phyloP scores from a whole-genome alignment of 2,888 invertebrate genomes.

The Cryptus armator region DNA sequence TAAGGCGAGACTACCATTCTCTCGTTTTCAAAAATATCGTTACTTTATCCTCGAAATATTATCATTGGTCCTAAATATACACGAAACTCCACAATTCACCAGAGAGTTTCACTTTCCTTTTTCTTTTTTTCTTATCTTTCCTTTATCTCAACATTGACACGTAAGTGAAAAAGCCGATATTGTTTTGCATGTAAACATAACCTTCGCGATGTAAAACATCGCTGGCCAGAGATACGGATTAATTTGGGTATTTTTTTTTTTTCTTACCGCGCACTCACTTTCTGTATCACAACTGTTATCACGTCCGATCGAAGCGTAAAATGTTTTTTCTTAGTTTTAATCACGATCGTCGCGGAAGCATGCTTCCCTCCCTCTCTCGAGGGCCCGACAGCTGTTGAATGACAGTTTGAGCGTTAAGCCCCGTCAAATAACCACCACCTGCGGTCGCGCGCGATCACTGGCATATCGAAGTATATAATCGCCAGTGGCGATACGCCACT shows the following conservation, averaged over 20 bases:
- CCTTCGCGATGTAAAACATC: slow-evolving; percentile 39
- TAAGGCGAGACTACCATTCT: slow-evolving; percentile 39
- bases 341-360: slow-evolving; percentile 25
- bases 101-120: not conserved
- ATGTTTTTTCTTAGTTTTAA: not conserved
- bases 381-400: slow-evolving; percentile 44
- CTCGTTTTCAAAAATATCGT: not conserved
- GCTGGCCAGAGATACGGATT: not conserved
- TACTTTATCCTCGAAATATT: not conserved
- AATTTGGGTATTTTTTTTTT: not conserved
- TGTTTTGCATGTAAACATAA: slow-evolving; percentile 67
- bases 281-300: slow-evolving; percentile 16
- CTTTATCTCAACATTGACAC: not conserved
- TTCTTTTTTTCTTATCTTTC: not conserved
- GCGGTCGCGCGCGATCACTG: slow-evolving; percentile 15
- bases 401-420: slow-evolving; percentile 8
- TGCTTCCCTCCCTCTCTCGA: slow-evolving; percentile 40
- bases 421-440: slow-evolving; percentile 11
- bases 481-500: not conserved
- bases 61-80: not conserved
- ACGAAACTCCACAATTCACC: not conserved
- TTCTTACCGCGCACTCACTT: not conserved
- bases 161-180: slow-evolving; percentile 1
- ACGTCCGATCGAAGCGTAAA: not conserved
- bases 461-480: not conserved